Conservation (phyloP, 23 tunicate genomes). For the Ascidia mentula region DNA sequence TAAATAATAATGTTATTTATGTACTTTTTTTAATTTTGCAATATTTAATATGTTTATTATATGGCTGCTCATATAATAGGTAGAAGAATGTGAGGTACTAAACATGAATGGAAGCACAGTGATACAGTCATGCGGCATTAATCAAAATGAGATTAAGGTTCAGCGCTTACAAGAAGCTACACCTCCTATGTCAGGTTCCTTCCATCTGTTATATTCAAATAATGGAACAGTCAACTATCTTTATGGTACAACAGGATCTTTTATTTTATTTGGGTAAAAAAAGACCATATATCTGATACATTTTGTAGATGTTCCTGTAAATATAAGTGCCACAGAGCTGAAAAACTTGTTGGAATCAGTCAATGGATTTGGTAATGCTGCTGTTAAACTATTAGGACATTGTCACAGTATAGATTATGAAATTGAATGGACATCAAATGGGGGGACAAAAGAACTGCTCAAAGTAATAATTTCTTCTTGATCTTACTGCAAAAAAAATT, state of each 20-base stretch:
- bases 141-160: background rate
- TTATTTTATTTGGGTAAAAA: background rate
- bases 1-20: too few species aligned
- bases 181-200: conserved; percentile 37
- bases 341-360: conserved; percentile 32
- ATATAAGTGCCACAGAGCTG: conserved; percentile 10
- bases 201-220: conserved; percentile 13
- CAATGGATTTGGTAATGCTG: conserved; percentile 41
- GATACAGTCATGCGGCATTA: background rate
- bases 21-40: too few species aligned
- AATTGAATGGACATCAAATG: conserved; percentile 48
- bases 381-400: conserved; percentile 17
- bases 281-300: background rate
- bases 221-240: background rate
- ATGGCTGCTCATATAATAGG: too few species aligned
- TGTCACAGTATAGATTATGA: conserved; percentile 46
- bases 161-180: conserved; percentile 12
- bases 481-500: too few species aligned
- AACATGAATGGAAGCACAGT: background rate
- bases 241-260: background rate
- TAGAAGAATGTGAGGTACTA: background rate
- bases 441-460: conserved; percentile 31
- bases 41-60: background rate
- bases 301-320: conserved; percentile 33
- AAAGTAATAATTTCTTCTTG: too few species aligned